Evolutionary conservation across 1,140 invertebrate genomes (phyloP).

Genomic region (Habropoda laboriosa): DNA sequence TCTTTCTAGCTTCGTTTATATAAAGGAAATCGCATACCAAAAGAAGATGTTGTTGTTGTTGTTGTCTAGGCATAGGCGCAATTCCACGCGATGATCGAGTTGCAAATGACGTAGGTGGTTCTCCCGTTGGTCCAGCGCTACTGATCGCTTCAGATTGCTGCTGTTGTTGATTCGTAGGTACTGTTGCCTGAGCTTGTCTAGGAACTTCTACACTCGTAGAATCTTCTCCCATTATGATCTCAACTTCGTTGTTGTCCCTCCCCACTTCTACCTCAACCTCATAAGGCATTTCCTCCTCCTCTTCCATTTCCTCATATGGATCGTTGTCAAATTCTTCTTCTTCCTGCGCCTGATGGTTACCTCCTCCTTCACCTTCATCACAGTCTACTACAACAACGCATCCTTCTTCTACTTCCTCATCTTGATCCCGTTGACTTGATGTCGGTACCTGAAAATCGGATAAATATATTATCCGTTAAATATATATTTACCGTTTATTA

Average conservation of each 20-base stretch:
- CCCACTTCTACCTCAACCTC: constrained; percentile 80
- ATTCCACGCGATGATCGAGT: constrained; percentile 77
- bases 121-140: constrained; percentile 81
- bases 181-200: constrained; percentile 78
- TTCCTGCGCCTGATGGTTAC: constrained; percentile 82
- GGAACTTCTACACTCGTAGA: constrained; percentile 83
- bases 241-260: constrained; percentile 86
- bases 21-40: constrained; percentile 70
- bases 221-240: constrained; percentile 85
- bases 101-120: constrained; percentile 80
- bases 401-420: constrained; percentile 89
- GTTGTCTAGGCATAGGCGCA: constrained; percentile 77
- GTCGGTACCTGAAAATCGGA: constrained; percentile 86
- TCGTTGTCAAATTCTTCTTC: constrained; percentile 84
- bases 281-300: constrained; percentile 82
- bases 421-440: constrained; percentile 90
- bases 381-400: constrained; percentile 87
- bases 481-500: not conserved
- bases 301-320: constrained; percentile 83
- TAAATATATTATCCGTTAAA: constrained; percentile 70
- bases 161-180: constrained; percentile 71
- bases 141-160: constrained; percentile 83
- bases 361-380: constrained; percentile 83
- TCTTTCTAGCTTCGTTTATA: not conserved
- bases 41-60: constrained; percentile 79